Conservation (phyloP, 2,888 invertebrate genomes). For the Antheraea yamamai region DNA sequence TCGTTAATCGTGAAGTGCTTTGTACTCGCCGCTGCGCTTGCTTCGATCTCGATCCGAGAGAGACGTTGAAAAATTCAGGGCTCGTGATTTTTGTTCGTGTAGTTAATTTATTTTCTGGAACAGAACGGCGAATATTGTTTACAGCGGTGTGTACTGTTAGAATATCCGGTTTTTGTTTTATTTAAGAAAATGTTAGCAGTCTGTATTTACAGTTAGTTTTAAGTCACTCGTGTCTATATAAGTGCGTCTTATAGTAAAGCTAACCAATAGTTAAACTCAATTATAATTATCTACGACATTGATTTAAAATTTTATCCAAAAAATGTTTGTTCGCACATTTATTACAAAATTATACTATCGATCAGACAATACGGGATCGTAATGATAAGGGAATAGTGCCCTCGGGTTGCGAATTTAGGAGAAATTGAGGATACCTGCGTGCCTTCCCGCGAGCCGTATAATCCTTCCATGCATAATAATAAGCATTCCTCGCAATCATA, state of each 20-base stretch:
- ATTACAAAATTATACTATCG: conserved; percentile 77
- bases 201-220: conserved; percentile 17
- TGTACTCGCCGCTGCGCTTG: conserved; percentile 65
- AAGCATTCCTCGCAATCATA: conserved; percentile 68
- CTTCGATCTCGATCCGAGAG: conserved; percentile 61
- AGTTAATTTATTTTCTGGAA: conserved; percentile 69
- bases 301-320: conserved; percentile 46
- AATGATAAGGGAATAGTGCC: conserved; percentile 56
- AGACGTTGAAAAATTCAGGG: conserved; percentile 77
- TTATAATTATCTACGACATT: conserved; percentile 20
- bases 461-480: conserved; percentile 66
- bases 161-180: conserved; percentile 44
- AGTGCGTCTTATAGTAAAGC: background rate
- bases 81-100: conserved; percentile 79
- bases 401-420: conserved; percentile 75
- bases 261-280: background rate
- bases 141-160: conserved; percentile 46
- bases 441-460: conserved; percentile 62
- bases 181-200: conserved; percentile 27
- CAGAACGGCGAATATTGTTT: conserved; percentile 64
- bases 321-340: conserved; percentile 62
- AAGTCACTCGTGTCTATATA: background rate
- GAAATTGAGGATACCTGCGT: conserved; percentile 74
- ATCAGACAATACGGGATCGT: conserved; percentile 66
- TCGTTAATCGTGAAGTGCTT: conserved; percentile 70